Evolutionary conservation across 2,113 vertebrate genomes (phyloP).

Genomic region (Geothlypis trichas): DNA sequence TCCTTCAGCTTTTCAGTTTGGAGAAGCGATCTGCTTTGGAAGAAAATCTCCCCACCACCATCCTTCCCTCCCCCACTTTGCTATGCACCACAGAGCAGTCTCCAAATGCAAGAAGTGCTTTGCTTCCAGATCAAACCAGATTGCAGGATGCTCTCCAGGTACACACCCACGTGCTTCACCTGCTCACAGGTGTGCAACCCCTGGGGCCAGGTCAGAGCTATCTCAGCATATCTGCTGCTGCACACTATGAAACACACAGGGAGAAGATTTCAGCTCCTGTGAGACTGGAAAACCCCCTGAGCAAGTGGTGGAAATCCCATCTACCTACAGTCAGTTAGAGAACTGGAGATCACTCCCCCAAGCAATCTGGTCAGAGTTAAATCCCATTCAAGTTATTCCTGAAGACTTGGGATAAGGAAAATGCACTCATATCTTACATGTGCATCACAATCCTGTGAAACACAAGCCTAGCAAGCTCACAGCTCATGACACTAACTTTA

Average conservation of each 20-base stretch:
- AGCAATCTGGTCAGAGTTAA: background rate
- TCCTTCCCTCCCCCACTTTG: background rate
- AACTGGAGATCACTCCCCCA: background rate
- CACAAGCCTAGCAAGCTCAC: background rate
- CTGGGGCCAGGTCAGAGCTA: background rate
- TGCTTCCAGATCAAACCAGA: background rate
- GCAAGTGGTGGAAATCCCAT: background rate
- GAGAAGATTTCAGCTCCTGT: background rate
- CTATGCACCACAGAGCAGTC: background rate
- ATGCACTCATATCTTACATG: accelerated
- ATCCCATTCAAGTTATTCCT: background rate
- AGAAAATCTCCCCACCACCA: background rate
- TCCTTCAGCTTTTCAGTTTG: background rate
- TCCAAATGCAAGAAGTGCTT: background rate
- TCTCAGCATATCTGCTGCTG: background rate
- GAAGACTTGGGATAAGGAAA: background rate
- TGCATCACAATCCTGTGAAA: background rate
- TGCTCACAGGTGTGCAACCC: accelerated
- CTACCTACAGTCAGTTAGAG: background rate
- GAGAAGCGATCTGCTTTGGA: background rate
- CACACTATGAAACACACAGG: accelerated
- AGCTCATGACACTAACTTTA: background rate
- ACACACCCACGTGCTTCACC: background rate
- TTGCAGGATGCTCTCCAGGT: background rate
- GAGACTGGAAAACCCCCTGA: background rate